These are phyloP conservation scores for Grus americana DNA, from an alignment of 2,113 vertebrate genomes.

Conservation along the genomic window DNA sequence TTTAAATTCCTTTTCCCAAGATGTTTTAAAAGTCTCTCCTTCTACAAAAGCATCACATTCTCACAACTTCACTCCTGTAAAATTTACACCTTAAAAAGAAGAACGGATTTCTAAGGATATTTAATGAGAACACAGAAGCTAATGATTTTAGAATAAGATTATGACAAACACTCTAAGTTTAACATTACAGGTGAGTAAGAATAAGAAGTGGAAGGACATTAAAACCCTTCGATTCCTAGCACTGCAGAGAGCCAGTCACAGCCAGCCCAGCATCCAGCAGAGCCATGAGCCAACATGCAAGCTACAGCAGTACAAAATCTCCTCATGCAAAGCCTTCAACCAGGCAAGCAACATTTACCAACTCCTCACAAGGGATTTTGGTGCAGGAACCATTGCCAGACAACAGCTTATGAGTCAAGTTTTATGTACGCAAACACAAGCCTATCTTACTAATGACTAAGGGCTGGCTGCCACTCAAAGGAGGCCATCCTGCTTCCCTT, in stretches of 20 bases:
- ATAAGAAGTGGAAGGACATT: neutral
- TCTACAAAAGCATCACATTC: neutral
- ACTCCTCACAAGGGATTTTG: neutral
- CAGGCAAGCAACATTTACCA: neutral
- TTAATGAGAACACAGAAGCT: neutral
- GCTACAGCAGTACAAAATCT: neutral
- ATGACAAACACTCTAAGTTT: neutral
- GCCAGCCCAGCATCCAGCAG: neutral
- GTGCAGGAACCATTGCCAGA: neutral
- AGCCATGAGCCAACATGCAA: accelerated
- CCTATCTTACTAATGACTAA: neutral
- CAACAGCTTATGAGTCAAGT: neutral
- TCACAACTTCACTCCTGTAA: neutral
- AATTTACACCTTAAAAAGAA: neutral
- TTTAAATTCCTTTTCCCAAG: neutral
- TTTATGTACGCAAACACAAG: neutral
- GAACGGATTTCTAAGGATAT: neutral
- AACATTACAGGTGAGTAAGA: neutral
- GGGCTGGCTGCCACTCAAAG: neutral
- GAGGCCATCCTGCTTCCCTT: neutral
- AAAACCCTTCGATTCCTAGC: neutral
- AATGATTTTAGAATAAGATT: neutral
- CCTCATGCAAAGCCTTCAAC: neutral
- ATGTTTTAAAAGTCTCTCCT: neutral
- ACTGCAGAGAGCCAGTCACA: neutral